These are phyloP conservation scores for Pachydiplax longipennis DNA, from an alignment of 2,888 invertebrate genomes.

Conservation along the genomic window DNA sequence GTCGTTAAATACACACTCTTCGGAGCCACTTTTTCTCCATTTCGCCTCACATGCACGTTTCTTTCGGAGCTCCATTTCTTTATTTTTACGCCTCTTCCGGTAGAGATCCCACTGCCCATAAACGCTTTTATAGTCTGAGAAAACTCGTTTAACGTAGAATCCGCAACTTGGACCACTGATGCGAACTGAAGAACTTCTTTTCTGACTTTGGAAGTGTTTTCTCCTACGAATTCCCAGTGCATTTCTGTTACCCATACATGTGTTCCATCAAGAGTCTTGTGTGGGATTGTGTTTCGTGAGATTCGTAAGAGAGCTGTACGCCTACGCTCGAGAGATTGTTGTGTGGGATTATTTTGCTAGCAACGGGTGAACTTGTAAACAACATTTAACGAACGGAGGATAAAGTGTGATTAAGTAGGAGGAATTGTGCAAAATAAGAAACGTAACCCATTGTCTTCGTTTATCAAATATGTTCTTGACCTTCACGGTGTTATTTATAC, in stretches of 20 bases:
- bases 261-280: too few species aligned
- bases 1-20: neutral
- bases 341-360: too few species aligned
- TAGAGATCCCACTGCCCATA: neutral
- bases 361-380: too few species aligned
- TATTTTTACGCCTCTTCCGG: neutral
- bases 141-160: neutral
- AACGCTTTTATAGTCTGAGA: neutral
- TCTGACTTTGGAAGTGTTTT: neutral
- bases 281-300: too few species aligned
- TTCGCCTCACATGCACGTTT: neutral
- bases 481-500: too few species aligned
- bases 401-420: too few species aligned
- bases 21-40: neutral
- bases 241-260: neutral
- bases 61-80: neutral
- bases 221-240: neutral
- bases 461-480: too few species aligned
- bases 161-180: neutral
- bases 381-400: too few species aligned
- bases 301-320: too few species aligned
- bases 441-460: too few species aligned
- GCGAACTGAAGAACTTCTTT: neutral
- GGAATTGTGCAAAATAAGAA: too few species aligned
- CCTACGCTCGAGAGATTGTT: too few species aligned